Conservation (phyloP, 2,797 vertebrate species). For the Coendou prehensilis region DNA sequence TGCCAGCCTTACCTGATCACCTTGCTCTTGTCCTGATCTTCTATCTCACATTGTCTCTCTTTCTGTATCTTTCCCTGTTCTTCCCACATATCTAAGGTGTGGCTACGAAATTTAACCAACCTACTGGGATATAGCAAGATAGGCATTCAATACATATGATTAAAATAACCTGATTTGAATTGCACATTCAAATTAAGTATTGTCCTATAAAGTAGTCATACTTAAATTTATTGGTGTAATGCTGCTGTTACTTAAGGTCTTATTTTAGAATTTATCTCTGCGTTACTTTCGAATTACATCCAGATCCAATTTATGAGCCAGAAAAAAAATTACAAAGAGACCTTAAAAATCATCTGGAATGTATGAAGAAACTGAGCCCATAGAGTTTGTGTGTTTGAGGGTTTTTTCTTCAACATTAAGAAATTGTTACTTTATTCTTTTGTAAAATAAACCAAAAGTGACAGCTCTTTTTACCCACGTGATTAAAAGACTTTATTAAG, state of each 20-base stretch:
- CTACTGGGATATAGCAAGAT: conserved; percentile 26
- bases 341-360: conserved; percentile 58
- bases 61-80: conserved; percentile 19
- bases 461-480: conserved; percentile 8
- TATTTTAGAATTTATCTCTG: conserved; percentile 74
- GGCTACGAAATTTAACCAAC: conserved; percentile 43
- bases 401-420: conserved; percentile 14
- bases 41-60: not conserved
- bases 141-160: not conserved
- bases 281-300: conserved; percentile 77
- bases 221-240: conserved; percentile 69
- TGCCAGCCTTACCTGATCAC: not conserved
- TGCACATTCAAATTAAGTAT: conserved; percentile 50
- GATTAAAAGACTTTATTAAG: conserved; percentile 61
- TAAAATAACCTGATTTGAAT: conserved; percentile 58
- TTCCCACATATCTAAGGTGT: conserved; percentile 19
- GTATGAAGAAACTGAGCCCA: conserved; percentile 1
- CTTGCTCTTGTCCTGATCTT: not conserved
- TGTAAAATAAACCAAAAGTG: conserved; percentile 59
- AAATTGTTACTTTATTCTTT: conserved; percentile 51
- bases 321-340: conserved; percentile 60
- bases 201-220: conserved; percentile 52
- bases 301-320: conserved; percentile 72
- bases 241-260: conserved; percentile 62
- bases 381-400: not conserved